phyloP scores from a whole-genome alignment of 2,888 invertebrate genomes.

The Lucinisca nassula region DNA sequence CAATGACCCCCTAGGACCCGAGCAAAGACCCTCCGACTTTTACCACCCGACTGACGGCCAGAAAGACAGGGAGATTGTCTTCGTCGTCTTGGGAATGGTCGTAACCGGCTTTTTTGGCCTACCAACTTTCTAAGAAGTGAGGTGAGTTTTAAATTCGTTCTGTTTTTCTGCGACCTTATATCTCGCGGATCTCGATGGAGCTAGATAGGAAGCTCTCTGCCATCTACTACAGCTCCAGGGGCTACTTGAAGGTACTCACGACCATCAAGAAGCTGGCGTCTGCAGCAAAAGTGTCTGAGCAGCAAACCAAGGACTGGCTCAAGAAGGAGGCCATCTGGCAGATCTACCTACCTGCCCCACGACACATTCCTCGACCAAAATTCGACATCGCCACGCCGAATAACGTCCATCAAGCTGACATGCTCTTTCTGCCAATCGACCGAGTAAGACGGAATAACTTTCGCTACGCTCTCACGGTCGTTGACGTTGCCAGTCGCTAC shows the following conservation, averaged over 20 bases:
- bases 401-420: conserved; percentile 58
- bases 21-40: conserved; percentile 32
- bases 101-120: neutral
- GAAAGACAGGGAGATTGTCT: conserved; percentile 39
- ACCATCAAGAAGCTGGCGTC: neutral
- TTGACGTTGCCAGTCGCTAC: too few species aligned
- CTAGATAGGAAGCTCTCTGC: too few species aligned
- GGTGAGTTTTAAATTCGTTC: too few species aligned
- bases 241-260: conserved; percentile 39
- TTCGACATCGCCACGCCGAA: neutral
- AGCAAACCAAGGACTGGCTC: neutral
- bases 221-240: too few species aligned
- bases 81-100: conserved; percentile 34
- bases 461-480: too few species aligned
- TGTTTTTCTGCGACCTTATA: too few species aligned
- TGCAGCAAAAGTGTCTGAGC: neutral
- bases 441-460: too few species aligned
- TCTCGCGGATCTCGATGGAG: too few species aligned
- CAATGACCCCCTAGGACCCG: neutral
- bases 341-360: neutral
- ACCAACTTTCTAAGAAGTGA: too few species aligned
- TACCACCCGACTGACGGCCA: conserved; percentile 23
- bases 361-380: neutral
- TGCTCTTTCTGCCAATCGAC: conserved; percentile 59
- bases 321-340: neutral